phyloP scores from a whole-genome alignment of 1,140 invertebrate species.

The Pomacea maculata region DNA sequence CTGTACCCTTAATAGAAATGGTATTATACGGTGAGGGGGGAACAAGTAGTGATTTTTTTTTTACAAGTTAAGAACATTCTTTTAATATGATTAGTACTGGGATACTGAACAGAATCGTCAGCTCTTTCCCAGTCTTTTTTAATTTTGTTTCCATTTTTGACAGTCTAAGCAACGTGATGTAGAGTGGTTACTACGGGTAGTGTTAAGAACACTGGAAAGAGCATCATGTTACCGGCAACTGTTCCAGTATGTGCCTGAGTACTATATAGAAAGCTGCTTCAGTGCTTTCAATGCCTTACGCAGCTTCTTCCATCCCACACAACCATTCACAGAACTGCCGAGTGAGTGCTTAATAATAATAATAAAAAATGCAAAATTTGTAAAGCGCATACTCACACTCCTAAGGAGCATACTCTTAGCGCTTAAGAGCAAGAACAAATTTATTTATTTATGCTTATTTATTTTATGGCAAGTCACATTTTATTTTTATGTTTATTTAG shows the following conservation, averaged over 20 bases:
- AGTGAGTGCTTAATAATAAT: background rate
- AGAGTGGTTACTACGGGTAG: slow-evolving; percentile 72
- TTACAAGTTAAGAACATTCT: too few species aligned
- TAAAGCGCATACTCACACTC: too few species aligned
- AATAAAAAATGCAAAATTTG: too few species aligned
- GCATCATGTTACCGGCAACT: slow-evolving; percentile 73
- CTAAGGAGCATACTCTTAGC: too few species aligned
- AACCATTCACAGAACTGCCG: slow-evolving; percentile 66
- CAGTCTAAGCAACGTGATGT: slow-evolving; percentile 71
- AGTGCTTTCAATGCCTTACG: slow-evolving; percentile 73
- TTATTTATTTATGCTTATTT: background rate
- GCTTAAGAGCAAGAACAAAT: too few species aligned
- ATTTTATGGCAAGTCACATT: background rate
- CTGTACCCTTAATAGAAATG: too few species aligned
- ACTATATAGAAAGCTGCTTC: slow-evolving; percentile 80
- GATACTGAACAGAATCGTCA: background rate
- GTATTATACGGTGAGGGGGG: too few species aligned
- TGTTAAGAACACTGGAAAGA: slow-evolving; percentile 70
- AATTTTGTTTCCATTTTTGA: slow-evolving; percentile 11
- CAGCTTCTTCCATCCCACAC: slow-evolving; percentile 75
- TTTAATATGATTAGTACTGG: background rate
- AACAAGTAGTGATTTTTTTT: too few species aligned
- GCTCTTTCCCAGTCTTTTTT: background rate
- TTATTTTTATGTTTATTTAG: background rate
- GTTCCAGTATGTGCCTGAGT: slow-evolving; percentile 84